A percentile compares a stretch with the other conserved stretches of the same genome.
Conservation (phyloP, 2,797 vertebrate species). For the Crenichthys baileyi region DNA sequence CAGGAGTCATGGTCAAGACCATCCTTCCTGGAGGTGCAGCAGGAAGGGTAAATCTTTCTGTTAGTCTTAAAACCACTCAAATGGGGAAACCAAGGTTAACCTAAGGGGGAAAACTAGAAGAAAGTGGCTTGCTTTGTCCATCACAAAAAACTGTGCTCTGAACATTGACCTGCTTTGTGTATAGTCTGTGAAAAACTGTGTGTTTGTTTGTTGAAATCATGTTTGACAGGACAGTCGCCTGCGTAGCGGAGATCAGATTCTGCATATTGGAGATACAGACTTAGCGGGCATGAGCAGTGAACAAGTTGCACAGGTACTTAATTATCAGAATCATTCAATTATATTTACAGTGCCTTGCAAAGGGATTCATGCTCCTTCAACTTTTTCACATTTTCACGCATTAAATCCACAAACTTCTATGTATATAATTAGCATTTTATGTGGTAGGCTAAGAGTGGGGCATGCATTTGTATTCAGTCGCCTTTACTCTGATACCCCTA, state of each 20-base stretch:
- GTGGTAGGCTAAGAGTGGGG: background rate
- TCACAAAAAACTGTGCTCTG: background rate
- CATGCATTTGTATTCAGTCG: background rate
- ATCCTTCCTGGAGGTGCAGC: conserved; percentile 92
- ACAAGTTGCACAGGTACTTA: conserved; percentile 87
- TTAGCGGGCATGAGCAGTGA: conserved; percentile 91
- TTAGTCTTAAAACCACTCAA: background rate
- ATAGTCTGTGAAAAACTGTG: background rate
- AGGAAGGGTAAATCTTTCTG: conserved; percentile 82
- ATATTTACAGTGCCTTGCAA: background rate
- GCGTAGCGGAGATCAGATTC: conserved; percentile 90
- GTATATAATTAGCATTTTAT: background rate
- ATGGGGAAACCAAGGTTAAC: background rate
- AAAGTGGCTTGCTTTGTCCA: background rate
- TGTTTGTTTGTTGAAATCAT: background rate
- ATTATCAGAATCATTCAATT: background rate
- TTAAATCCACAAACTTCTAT: background rate
- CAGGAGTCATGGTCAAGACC: conserved; percentile 94
- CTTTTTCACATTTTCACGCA: background rate
- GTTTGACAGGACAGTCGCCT: conserved; percentile 86
- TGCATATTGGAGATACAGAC: conserved; percentile 92
- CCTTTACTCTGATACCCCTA: no score
- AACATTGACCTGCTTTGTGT: background rate
- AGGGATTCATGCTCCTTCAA: background rate
- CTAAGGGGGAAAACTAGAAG: background rate